Evolutionary conservation across 2,888 invertebrate genomes (phyloP).

Genomic region (Pollenia labialis): DNA sequence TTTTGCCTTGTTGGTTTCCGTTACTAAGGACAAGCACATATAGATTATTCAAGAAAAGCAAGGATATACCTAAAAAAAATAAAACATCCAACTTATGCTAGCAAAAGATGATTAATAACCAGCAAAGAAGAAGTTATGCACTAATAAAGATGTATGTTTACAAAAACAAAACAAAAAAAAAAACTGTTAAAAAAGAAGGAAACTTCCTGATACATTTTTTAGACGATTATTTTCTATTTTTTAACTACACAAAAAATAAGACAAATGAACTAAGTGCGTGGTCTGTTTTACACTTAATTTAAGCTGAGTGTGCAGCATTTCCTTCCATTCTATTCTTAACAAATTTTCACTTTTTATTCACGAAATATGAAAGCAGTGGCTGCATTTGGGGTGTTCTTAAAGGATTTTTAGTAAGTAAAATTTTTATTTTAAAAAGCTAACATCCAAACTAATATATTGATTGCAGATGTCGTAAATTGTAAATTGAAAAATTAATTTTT

Average conservation of each 20-base stretch:
- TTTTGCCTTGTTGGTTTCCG: constrained; percentile 65
- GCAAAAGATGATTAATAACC: constrained; percentile 82
- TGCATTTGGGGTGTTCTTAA: neutral
- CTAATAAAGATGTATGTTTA: constrained; percentile 70
- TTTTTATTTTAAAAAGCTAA: too few relatives aligned
- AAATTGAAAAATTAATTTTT: too few relatives aligned
- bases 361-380: neutral
- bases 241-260: constrained; percentile 75
- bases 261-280: constrained; percentile 82
- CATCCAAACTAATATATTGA: too few relatives aligned
- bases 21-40: constrained; percentile 58
- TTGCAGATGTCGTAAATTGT: too few relatives aligned
- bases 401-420: neutral
- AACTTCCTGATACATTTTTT: constrained; percentile 66
- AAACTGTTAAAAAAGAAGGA: constrained; percentile 61
- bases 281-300: constrained; percentile 82
- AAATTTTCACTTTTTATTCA: constrained; percentile 68
- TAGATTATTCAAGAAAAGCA: constrained; percentile 60
- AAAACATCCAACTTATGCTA: constrained; percentile 78
- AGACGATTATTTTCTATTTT: constrained; percentile 60
- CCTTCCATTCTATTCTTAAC: constrained; percentile 63
- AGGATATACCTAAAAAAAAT: constrained; percentile 56
- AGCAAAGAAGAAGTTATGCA: constrained; percentile 56
- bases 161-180: constrained; percentile 52
- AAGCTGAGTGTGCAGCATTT: constrained; percentile 76